These are phyloP conservation scores for Tortricodes alternella DNA, from an alignment of 2,888 invertebrate species.

Conservation along the genomic window DNA sequence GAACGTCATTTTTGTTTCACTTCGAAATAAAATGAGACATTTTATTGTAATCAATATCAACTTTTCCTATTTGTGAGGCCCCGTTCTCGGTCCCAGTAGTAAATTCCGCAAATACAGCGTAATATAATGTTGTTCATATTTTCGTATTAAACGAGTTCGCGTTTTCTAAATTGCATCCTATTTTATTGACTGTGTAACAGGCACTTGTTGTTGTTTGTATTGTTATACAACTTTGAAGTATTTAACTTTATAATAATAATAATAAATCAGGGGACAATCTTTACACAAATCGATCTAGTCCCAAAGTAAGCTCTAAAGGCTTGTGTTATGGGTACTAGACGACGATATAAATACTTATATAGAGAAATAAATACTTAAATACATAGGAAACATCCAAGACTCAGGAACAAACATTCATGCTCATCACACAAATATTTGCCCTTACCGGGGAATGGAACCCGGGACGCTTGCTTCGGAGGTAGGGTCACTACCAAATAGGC, in stretches of 20 bases:
- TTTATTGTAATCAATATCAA: constrained; percentile 26
- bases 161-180: constrained; percentile 9
- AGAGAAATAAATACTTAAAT: no score
- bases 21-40: constrained; percentile 12
- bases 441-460: no score
- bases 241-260: background rate
- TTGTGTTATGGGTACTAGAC: no score
- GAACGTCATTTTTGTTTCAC: constrained; percentile 6
- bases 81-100: constrained; percentile 16
- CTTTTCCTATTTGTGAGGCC: constrained; percentile 12
- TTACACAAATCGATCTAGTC: no score
- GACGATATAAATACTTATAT: no score
- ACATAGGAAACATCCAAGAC: no score
- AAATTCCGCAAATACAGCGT: constrained; percentile 13
- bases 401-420: no score
- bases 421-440: no score
- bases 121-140: constrained; percentile 14
- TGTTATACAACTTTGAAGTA: background rate
- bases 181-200: background rate
- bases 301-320: no score
- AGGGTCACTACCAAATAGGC: no score
- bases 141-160: constrained; percentile 8
- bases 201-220: background rate
- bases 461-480: no score
- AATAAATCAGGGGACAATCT: no score